Conservation (phyloP, 2,797 vertebrate genomes). For the Cottoperca gobio region DNA sequence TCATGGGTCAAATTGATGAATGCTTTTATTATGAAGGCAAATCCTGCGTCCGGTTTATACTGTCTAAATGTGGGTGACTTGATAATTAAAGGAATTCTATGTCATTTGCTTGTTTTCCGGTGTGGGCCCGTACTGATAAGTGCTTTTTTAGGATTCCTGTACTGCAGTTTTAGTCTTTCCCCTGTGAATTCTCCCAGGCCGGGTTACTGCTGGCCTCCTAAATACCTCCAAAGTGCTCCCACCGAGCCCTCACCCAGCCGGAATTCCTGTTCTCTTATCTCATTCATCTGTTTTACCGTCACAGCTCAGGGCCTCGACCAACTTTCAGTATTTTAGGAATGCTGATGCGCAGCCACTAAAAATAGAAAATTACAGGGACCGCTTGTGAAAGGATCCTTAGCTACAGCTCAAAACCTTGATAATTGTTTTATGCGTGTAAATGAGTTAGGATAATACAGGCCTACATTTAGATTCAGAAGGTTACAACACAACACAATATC, state of each 20-base stretch:
- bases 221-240: not conserved
- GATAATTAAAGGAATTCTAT: not conserved
- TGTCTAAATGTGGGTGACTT: not conserved
- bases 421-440: not conserved
- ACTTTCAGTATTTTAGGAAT: conserved; percentile 76
- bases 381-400: not conserved
- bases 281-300: conserved; percentile 76
- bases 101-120: not conserved
- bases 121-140: not conserved
- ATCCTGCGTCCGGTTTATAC: not conserved
- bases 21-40: conserved; percentile 49
- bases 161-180: not conserved
- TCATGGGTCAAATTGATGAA: not conserved
- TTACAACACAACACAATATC: not conserved
- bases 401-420: not conserved
- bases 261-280: conserved; percentile 84
- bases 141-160: not conserved
- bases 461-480: not conserved
- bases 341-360: conserved; percentile 71
- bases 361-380: conserved; percentile 60
- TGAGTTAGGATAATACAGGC: not conserved
- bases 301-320: conserved; percentile 46
- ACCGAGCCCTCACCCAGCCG: conserved; percentile 22
- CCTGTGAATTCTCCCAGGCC: not conserved
- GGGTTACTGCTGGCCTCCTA: no score